A percentile compares a stretch with the other conserved stretches of the same genome.
These are phyloP conservation scores for Octonoba sinensis DNA, from an alignment of 2,888 invertebrate genomes.

Conservation along the genomic window DNA sequence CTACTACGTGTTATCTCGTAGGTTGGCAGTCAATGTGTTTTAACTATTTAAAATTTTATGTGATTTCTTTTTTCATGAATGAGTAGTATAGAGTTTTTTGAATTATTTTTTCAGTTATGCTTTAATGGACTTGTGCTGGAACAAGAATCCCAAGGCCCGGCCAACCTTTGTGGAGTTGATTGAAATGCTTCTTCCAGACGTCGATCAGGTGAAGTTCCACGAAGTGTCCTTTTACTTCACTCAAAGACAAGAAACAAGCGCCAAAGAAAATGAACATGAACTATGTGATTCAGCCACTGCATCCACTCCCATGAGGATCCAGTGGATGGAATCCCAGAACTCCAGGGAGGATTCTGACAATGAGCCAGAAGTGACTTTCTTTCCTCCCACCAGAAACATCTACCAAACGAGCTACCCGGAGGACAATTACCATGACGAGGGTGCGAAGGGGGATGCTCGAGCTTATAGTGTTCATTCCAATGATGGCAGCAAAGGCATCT, in stretches of 20 bases:
- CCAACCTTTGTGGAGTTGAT: constrained; percentile 84
- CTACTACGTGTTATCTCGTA: too few species aligned
- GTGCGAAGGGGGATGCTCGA: constrained; percentile 19
- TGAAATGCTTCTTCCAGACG: constrained; percentile 79
- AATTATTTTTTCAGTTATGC: constrained; percentile 75
- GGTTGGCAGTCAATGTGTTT: too few species aligned
- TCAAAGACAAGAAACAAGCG: constrained; percentile 43
- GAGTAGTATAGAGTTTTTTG: background rate
- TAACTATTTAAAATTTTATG: too few species aligned
- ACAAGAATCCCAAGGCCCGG: constrained; percentile 82
- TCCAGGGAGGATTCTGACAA: constrained; percentile 46
- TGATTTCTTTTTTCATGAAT: background rate
- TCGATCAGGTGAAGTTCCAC: constrained; percentile 76
- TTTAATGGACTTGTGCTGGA: constrained; percentile 94
- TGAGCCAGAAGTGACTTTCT: constrained; percentile 50
- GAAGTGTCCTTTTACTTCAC: constrained; percentile 77
- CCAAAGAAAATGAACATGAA: constrained; percentile 51
- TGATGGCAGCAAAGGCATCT: constrained; percentile 65
- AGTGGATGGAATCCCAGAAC: constrained; percentile 38
- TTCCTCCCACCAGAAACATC: constrained; percentile 41
- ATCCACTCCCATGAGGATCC: constrained; percentile 64
- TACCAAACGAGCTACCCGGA: constrained; percentile 2
- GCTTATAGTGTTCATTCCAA: constrained; percentile 61
- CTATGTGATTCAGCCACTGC: constrained; percentile 49
- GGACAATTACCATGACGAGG: constrained; percentile 17